A percentile compares a stretch with the other conserved stretches of the same genome.
Conservation (phyloP, 2,113 vertebrate genomes). For the Benitochromis conjunctus region DNA sequence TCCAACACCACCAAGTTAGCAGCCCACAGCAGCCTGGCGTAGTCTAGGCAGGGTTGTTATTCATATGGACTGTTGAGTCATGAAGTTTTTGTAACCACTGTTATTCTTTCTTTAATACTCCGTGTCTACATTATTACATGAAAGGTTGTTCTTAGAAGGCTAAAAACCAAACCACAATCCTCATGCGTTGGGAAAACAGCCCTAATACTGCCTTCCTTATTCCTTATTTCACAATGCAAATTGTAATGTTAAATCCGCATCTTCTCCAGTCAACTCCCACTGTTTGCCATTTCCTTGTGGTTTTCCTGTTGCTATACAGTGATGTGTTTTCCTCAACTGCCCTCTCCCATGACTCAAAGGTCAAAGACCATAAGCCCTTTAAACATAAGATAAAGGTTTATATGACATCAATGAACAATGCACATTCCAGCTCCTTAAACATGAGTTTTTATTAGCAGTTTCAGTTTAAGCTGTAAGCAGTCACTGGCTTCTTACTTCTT, state of each 20-base stretch:
- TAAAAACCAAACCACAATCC: background rate
- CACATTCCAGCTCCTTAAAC: background rate
- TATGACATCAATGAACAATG: background rate
- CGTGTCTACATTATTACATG: constrained; percentile 7
- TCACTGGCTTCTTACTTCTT: background rate
- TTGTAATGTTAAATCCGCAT: background rate
- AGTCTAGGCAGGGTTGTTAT: constrained; percentile 16
- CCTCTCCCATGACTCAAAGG: constrained; percentile 23
- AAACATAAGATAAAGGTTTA: background rate
- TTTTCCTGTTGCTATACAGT: constrained; percentile 18
- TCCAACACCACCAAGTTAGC: background rate
- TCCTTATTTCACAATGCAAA: constrained; percentile 19
- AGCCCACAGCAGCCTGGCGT: background rate
- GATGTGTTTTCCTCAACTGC: background rate
- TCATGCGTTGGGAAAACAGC: background rate
- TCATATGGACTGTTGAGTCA: constrained; percentile 52
- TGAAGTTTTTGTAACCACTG: constrained; percentile 19
- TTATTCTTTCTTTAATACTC: constrained; percentile 19
- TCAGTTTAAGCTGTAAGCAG: background rate
- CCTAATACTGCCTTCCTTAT: background rate
- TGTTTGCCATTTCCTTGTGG: background rate
- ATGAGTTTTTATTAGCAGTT: background rate
- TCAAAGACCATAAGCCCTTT: background rate
- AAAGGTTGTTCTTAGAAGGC: background rate
- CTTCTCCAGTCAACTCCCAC: background rate